Evolutionary conservation across 1,140 invertebrate genomes (phyloP), one percentile per base, ranked within the genome.

Genomic region (Drosophila nannoptera): DNA sequence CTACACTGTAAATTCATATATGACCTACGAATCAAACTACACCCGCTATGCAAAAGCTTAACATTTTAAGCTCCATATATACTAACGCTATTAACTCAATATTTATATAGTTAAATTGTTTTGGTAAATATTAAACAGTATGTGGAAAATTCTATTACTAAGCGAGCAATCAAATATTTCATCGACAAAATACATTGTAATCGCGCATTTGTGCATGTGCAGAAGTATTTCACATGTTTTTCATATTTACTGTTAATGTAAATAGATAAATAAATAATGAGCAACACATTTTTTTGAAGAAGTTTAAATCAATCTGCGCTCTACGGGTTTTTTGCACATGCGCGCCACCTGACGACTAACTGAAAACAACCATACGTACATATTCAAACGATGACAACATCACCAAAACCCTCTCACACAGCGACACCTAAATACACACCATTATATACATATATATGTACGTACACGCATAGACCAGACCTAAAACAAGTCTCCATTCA

Each of bases 351-450:
- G 42, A 53, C 50, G 40, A 36, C 11, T 12, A n/a, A 8, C 12
- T 7, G 50, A 11, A 7, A 42, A 40, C 48, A 16, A 32, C 8
- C 36, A 35, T 16, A 14, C 36, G 35, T 48, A 48, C 63, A 77
- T 84, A 72, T 81, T 87, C 68, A 14, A 59, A 48, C 69, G 81
- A 87, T 86, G 81, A 86, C 82, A 86, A 81, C 81, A 87, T 86
- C 77, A 59, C n/a, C 22, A 48, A 54, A 64, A 63, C 46, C 29
- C 55, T 65, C 59, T 64, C 43, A 56, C 6, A 59, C 54, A 12
- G 36, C 14, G 33, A 40, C 35, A 48, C 29, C 5, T 29, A 62
- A 38, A 42, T 31, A 40, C 55, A 69, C 60, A 73, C 22, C n/a
- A n/a, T n/a, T n/a, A 22, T 22, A 22, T 22, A 22, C 40, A 14